Conservation (phyloP, 2,113 vertebrate genomes). For the Brachypteracias leptosomus region DNA sequence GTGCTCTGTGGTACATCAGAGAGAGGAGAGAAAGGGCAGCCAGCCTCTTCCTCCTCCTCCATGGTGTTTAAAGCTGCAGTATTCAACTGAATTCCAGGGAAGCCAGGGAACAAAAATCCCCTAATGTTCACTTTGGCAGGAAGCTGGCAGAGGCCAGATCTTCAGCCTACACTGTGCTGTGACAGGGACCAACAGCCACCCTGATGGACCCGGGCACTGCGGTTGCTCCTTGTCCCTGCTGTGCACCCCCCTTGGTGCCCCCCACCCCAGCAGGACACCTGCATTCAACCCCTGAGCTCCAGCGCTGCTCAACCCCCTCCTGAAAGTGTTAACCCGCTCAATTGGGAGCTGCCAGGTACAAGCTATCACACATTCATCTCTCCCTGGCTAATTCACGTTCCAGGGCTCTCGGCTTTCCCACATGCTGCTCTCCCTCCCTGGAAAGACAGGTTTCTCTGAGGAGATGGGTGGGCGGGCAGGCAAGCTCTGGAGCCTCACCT, state of each 20-base stretch:
- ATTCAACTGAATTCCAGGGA: background rate
- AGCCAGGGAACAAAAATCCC: background rate
- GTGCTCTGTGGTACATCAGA: rapidly evolving
- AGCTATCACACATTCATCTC: constrained; percentile 68
- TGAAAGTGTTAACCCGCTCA: constrained; percentile 36
- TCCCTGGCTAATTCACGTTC: constrained; percentile 52
- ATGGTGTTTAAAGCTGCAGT: background rate
- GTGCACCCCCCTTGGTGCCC: background rate
- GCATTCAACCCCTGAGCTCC: background rate
- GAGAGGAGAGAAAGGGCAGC: background rate
- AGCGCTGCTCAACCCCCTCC: background rate
- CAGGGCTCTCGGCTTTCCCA: constrained; percentile 63
- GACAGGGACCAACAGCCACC: background rate
- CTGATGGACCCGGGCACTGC: rapidly evolving
- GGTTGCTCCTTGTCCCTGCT: background rate
- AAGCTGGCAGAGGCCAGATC: background rate
- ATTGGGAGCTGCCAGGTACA: constrained; percentile 58
- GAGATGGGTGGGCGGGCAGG: constrained; percentile 11
- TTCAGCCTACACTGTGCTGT: background rate
- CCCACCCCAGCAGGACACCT: background rate
- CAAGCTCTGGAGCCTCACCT: background rate
- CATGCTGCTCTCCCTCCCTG: constrained; percentile 57
- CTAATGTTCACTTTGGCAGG: background rate
- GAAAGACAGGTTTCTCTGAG: constrained; percentile 62
- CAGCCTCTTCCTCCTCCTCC: background rate